phyloP scores from a whole-genome alignment of 2,113 vertebrate species.

The Neodontobutis hainanensis region DNA sequence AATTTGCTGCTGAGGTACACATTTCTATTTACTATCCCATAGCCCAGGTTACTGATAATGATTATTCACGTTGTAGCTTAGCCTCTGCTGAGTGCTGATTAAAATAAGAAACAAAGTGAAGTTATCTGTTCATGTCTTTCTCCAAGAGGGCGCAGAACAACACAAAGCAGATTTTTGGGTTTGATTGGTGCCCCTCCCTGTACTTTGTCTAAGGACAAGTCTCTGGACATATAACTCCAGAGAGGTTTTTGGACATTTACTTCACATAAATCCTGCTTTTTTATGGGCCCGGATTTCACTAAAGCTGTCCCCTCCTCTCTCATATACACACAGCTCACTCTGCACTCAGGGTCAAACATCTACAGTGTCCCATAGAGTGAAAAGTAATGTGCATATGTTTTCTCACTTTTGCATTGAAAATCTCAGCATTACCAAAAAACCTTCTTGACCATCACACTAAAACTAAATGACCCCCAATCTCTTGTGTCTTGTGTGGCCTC shows the following conservation, averaged over 20 bases:
- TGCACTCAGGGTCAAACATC: slow-evolving; percentile 22
- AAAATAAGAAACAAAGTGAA: background rate
- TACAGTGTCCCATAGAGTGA: slow-evolving; percentile 1
- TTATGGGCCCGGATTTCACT: slow-evolving; percentile 58
- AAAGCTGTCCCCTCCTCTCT: slow-evolving; percentile 28
- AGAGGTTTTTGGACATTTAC: slow-evolving; percentile 56
- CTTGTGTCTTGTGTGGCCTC: slow-evolving; percentile 57
- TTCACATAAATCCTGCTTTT: slow-evolving; percentile 66
- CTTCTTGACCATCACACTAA: background rate
- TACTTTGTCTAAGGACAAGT: slow-evolving; percentile 52
- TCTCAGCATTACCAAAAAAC: background rate
- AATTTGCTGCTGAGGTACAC: no score
- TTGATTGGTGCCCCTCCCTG: slow-evolving; percentile 44
- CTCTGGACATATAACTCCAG: slow-evolving; percentile 62
- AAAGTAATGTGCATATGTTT: background rate
- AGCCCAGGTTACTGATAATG: no score
- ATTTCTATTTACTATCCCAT: no score
- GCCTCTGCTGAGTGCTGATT: no score
- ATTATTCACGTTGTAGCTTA: no score
- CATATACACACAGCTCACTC: slow-evolving; percentile 19
- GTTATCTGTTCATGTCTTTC: background rate
- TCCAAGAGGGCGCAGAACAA: slow-evolving; percentile 25
- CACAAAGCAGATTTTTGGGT: slow-evolving; percentile 36
- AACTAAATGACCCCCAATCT: slow-evolving; percentile 22
- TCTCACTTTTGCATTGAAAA: background rate